Conservation (phyloP, 1,140 invertebrate genomes). For the Scaptomyza graminum region DNA sequence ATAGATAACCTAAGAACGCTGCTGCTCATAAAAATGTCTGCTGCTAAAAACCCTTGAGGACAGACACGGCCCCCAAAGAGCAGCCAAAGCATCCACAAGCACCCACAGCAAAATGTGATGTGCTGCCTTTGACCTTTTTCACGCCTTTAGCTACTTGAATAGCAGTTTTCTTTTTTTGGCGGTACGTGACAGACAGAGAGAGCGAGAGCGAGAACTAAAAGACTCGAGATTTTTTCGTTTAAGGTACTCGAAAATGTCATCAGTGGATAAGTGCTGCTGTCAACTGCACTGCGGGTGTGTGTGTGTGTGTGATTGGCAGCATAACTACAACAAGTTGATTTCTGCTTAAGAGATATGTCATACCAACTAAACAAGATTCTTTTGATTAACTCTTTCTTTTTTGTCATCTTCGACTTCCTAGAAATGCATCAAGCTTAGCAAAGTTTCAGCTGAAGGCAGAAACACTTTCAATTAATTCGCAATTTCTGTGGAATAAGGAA, state of each 20-base stretch:
- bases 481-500: no score
- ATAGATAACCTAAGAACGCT: constrained; percentile 35
- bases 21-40: constrained; percentile 58
- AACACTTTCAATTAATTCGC: no score
- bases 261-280: constrained; percentile 43
- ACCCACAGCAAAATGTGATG: constrained; percentile 20
- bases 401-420: no score
- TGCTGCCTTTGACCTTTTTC: constrained; percentile 78
- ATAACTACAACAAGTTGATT: background rate
- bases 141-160: constrained; percentile 75
- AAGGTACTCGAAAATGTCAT: background rate
- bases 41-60: constrained; percentile 36
- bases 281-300: constrained; percentile 48
- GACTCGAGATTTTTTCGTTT: background rate
- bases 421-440: no score
- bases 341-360: no score
- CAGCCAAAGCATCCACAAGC: constrained; percentile 4
- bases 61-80: constrained; percentile 8
- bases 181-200: constrained; percentile 6
- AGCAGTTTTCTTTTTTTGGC: constrained; percentile 67
- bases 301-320: constrained; percentile 16
- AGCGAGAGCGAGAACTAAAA: background rate
- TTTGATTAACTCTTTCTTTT: no score
- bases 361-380: no score
- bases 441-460: no score